phyloP scores from a whole-genome alignment of 2,888 invertebrate genomes.

The Mystacides longicornis region DNA sequence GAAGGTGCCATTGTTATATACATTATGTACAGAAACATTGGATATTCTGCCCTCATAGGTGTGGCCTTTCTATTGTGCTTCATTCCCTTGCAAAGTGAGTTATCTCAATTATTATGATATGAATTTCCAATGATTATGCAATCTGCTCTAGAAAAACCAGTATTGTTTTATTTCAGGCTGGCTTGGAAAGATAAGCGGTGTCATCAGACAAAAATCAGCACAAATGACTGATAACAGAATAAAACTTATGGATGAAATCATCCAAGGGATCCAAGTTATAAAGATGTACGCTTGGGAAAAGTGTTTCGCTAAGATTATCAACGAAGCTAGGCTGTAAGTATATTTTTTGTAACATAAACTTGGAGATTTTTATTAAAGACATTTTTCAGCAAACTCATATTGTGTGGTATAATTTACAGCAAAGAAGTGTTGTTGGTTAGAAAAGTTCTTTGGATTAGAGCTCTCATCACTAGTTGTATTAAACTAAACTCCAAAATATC shows the following conservation, averaged over 20 bases:
- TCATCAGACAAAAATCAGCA: slow-evolving; percentile 62
- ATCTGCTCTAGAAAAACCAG: neutral
- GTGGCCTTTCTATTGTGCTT: slow-evolving; percentile 52
- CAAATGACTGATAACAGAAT: slow-evolving; percentile 78
- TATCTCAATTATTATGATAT: neutral
- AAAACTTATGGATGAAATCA: slow-evolving; percentile 81
- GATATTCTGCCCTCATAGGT: slow-evolving; percentile 51
- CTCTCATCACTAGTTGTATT: slow-evolving; percentile 62
- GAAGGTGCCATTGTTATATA: slow-evolving; percentile 70
- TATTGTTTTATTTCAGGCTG: slow-evolving; percentile 44
- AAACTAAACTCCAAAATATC: slow-evolving; percentile 73
- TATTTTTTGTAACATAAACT: neutral
- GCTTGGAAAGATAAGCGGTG: slow-evolving; percentile 61
- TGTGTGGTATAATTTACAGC: slow-evolving; percentile 36
- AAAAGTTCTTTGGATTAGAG: slow-evolving; percentile 59
- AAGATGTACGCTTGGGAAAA: slow-evolving; percentile 89
- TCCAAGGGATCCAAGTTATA: slow-evolving; percentile 75
- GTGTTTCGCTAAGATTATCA: slow-evolving; percentile 67
- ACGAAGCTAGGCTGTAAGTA: slow-evolving; percentile 61
- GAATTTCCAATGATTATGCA: neutral
- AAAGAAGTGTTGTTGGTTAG: slow-evolving; percentile 63
- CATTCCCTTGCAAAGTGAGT: slow-evolving; percentile 54
- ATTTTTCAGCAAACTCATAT: neutral
- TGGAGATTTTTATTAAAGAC: neutral
- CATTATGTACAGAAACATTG: slow-evolving; percentile 59